These are phyloP conservation scores for Synchiropus splendidus DNA, from an alignment of 2,113 vertebrate species.

Conservation along the genomic window DNA sequence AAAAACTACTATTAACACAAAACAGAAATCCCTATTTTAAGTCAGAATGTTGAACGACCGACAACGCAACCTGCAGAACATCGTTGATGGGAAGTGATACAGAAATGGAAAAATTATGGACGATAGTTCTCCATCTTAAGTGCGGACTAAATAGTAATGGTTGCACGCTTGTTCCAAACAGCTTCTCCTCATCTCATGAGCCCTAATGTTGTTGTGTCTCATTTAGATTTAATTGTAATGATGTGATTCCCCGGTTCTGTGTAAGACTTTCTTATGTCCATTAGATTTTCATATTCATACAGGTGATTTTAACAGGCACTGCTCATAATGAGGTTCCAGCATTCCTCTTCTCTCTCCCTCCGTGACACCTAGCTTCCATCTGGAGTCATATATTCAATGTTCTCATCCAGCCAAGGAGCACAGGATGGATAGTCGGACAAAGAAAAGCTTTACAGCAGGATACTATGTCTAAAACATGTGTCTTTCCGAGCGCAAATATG, in stretches of 20 bases:
- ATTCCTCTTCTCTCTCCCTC: conserved; percentile 17
- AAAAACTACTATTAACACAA: no score
- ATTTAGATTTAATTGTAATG: conserved; percentile 36
- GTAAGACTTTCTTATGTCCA: conserved; percentile 27
- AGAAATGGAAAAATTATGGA: no score
- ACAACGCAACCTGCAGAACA: no score
- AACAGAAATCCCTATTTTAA: no score
- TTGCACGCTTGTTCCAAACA: no score
- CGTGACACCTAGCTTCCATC: conserved; percentile 21
- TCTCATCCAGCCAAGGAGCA: conserved; percentile 8
- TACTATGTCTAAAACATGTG: conserved; percentile 6
- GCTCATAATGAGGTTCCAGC: conserved; percentile 32
- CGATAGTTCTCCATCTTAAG: no score
- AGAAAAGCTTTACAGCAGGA: conserved; percentile 29
- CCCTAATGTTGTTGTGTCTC: conserved; percentile 3
- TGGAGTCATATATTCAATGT: conserved; percentile 31
- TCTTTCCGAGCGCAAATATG: background rate
- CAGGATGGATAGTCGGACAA: conserved; percentile 41
- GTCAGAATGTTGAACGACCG: no score
- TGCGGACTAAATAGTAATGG: no score
- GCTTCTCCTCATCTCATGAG: no score
- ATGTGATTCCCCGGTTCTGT: conserved; percentile 26
- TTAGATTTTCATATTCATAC: conserved; percentile 40
- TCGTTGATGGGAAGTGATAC: no score
- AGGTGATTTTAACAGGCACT: conserved; percentile 11